Percentiles rank a stretch among this genome's conserved stretches.
phyloP scores from a whole-genome alignment of 2,113 vertebrate genomes.

The Entelurus aequoreus region DNA sequence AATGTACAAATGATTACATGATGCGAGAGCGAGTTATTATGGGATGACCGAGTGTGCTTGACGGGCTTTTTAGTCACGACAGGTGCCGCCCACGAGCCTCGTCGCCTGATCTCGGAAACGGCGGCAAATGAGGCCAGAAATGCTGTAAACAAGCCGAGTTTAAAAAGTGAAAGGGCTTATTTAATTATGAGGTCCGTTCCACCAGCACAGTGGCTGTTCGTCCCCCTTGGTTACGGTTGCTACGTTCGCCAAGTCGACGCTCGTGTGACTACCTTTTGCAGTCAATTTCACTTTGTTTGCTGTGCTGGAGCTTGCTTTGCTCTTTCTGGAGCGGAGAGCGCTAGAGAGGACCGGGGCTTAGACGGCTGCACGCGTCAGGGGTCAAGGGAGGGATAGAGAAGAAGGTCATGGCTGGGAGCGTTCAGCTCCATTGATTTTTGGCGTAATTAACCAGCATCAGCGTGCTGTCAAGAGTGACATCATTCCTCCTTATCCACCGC shows the following conservation, averaged over 20 bases:
- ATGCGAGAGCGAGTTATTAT: background rate
- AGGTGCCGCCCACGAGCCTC: slow-evolving; percentile 36
- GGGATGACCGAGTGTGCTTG: slow-evolving; percentile 52
- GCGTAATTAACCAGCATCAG: background rate
- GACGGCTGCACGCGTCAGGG: background rate
- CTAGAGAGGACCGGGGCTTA: background rate
- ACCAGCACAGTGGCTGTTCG: slow-evolving; percentile 2
- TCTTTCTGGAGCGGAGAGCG: background rate
- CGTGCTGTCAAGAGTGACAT: too few species aligned
- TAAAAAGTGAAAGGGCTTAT: slow-evolving; percentile 17
- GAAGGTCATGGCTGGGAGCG: slow-evolving; percentile 1
- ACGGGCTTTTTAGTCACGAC: slow-evolving; percentile 26
- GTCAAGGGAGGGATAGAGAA: background rate
- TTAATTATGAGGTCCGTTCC: slow-evolving; percentile 17
- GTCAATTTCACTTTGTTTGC: background rate
- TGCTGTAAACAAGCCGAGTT: slow-evolving; percentile 29
- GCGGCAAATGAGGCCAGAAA: slow-evolving; percentile 8
- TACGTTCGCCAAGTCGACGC: background rate
- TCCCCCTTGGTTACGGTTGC: slow-evolving; percentile 11
- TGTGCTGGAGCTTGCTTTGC: background rate
- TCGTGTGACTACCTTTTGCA: background rate
- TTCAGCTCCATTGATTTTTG: background rate
- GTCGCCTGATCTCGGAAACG: background rate
- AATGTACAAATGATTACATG: slow-evolving; percentile 9
- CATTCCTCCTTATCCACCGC: too few species aligned